A percentile compares a stretch with the other conserved stretches of the same genome.
These are phyloP conservation scores for Macroteleia sp. DNA, from an alignment of 2,888 invertebrate genomes.

Conservation along the genomic window DNA sequence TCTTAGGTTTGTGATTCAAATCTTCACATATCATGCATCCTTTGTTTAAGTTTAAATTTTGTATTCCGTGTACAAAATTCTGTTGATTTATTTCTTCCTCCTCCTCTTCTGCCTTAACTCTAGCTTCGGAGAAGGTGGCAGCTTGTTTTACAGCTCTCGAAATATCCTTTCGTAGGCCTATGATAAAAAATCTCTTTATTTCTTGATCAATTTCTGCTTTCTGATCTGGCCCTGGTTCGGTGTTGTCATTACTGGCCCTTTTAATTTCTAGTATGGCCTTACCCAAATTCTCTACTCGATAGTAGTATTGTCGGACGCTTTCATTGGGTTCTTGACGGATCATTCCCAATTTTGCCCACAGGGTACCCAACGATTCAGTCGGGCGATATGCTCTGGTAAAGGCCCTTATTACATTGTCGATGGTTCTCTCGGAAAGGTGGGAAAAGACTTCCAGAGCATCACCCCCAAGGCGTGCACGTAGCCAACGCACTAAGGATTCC, in stretches of 20 bases:
- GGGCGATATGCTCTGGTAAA: neutral
- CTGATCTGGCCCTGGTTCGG: neutral
- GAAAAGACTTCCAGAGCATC: neutral
- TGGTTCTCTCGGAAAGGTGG: too few relatives aligned
- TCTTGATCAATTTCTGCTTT: neutral
- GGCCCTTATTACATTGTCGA: neutral
- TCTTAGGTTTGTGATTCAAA: neutral
- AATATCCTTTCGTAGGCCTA: neutral
- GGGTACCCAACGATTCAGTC: neutral
- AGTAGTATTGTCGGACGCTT: neutral
- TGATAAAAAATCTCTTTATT: neutral
- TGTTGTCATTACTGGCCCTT: neutral
- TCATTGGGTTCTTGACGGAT: neutral
- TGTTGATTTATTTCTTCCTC: neutral
- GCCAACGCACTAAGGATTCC: neutral
- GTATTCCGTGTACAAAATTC: neutral
- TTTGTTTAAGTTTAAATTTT: neutral
- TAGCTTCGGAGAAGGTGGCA: neutral
- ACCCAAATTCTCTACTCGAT: neutral
- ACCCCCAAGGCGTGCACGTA: neutral
- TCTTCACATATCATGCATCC: neutral
- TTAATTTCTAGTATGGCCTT: neutral
- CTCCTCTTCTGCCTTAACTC: neutral
- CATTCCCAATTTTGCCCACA: neutral
- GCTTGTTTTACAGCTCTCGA: neutral